Evolutionary conservation across 2,888 invertebrate species (phyloP).

Genomic region (Mycalesis mineus): DNA sequence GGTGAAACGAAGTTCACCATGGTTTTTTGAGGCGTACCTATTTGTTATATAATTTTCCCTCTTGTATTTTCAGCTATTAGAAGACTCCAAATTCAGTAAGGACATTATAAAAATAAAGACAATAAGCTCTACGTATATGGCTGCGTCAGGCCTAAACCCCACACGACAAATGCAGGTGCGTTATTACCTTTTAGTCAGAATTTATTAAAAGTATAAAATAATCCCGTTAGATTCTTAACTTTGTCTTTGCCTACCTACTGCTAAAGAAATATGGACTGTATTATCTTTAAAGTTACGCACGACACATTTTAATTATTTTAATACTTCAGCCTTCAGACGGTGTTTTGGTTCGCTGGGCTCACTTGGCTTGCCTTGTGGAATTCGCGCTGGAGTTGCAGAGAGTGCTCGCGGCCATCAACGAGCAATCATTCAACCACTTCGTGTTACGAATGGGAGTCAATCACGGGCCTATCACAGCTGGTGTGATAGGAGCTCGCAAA

Average conservation of each 20-base stretch:
- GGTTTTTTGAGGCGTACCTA: too few species aligned
- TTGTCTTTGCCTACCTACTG: too few species aligned
- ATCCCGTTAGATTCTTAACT: too few species aligned
- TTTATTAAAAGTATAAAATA: too few species aligned
- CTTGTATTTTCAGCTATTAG: slow-evolving; percentile 82
- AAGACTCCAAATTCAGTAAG: slow-evolving; percentile 87
- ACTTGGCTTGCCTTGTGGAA: slow-evolving; percentile 90
- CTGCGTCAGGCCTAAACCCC: slow-evolving; percentile 94
- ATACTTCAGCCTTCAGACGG: slow-evolving; percentile 82
- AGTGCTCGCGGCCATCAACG: slow-evolving; percentile 93
- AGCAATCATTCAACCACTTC: slow-evolving; percentile 97
- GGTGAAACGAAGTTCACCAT: too few species aligned
- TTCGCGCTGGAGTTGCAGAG: slow-evolving; percentile 94
- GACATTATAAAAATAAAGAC: slow-evolving; percentile 97
- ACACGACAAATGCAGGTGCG: slow-evolving; percentile 68
- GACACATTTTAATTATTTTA: not conserved
- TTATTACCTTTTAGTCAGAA: not conserved
- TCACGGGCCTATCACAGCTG: slow-evolving; percentile 96
- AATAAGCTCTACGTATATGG: slow-evolving; percentile 97
- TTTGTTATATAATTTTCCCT: too few species aligned
- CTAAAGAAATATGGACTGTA: too few species aligned
- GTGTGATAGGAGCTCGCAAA: slow-evolving; percentile 95
- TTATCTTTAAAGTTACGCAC: not conserved
- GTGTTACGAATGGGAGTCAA: slow-evolving; percentile 90
- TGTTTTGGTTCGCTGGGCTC: slow-evolving; percentile 87